A percentile compares a stretch with the other conserved stretches of the same genome.
phyloP scores from a whole-genome alignment of 2,797 vertebrate species.

The Scomberomorus guttatus region DNA sequence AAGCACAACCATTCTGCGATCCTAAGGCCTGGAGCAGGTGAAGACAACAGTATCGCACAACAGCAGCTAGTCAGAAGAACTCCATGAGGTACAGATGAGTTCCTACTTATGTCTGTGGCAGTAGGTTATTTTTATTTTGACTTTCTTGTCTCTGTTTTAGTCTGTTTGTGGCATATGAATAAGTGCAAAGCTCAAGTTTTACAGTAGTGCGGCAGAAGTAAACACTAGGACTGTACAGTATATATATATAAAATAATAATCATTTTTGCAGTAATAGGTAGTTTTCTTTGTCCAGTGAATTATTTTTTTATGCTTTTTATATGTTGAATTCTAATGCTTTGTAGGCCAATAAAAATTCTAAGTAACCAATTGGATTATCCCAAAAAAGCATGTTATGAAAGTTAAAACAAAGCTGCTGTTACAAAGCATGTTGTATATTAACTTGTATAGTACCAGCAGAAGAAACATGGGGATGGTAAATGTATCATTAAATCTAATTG shows the following conservation, averaged over 20 bases:
- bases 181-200: conserved; percentile 8
- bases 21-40: conserved; percentile 35
- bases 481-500: too few species aligned
- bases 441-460: too few species aligned
- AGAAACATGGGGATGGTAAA: too few species aligned
- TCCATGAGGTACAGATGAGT: background rate
- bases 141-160: background rate
- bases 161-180: background rate
- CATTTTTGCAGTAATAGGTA: background rate
- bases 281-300: background rate
- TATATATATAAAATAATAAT: background rate
- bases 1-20: conserved; percentile 25
- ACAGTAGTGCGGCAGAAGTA: background rate
- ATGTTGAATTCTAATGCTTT: background rate
- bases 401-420: too few species aligned
- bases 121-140: conserved; percentile 20
- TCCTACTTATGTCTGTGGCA: background rate
- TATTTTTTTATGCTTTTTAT: too few species aligned
- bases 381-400: background rate
- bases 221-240: too few species aligned
- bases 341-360: background rate
- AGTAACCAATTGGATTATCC: background rate
- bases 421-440: too few species aligned
- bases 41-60: conserved; percentile 18
- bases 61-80: conserved; percentile 30